These are phyloP conservation scores for Zosterops borbonicus DNA, from an alignment of 2,113 vertebrate species.

Conservation along the genomic window DNA sequence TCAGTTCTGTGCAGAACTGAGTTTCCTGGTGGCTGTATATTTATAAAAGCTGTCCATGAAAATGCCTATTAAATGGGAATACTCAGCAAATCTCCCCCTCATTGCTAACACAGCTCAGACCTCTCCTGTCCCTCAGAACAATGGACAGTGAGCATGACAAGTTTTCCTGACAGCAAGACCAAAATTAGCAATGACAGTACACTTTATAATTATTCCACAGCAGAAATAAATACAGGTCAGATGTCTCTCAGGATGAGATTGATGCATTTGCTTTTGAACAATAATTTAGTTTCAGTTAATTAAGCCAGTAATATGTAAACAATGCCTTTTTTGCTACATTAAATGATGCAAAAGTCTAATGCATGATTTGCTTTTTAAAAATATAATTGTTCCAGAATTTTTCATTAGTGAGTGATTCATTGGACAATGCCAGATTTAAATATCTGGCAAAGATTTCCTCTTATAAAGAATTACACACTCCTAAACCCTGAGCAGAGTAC, in stretches of 20 bases:
- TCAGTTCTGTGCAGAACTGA: not conserved
- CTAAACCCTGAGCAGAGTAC: not conserved
- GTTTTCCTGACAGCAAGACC: not conserved
- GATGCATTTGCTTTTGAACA: slow-evolving; percentile 3
- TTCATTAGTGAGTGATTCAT: slow-evolving; percentile 32
- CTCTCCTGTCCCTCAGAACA: not conserved
- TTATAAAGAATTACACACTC: not conserved
- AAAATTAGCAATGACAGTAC: not conserved
- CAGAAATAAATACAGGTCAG: slow-evolving; percentile 21
- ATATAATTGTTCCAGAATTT: not conserved
- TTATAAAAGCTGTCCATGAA: not conserved
- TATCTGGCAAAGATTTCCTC: not conserved
- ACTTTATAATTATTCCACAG: not conserved
- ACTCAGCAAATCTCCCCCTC: not conserved
- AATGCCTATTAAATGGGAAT: not conserved
- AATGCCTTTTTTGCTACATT: not conserved
- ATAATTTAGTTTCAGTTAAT: slow-evolving; percentile 1
- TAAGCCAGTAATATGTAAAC: slow-evolving; percentile 22
- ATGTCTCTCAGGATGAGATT: not conserved
- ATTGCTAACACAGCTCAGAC: not conserved
- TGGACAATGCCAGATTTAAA: not conserved
- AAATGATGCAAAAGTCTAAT: slow-evolving; percentile 3
- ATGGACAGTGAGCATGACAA: not conserved
- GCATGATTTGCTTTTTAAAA: not conserved
- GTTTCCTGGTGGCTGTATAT: not conserved